Conservation (phyloP, 2,888 invertebrate genomes). For the Cephus pygmeus region DNA sequence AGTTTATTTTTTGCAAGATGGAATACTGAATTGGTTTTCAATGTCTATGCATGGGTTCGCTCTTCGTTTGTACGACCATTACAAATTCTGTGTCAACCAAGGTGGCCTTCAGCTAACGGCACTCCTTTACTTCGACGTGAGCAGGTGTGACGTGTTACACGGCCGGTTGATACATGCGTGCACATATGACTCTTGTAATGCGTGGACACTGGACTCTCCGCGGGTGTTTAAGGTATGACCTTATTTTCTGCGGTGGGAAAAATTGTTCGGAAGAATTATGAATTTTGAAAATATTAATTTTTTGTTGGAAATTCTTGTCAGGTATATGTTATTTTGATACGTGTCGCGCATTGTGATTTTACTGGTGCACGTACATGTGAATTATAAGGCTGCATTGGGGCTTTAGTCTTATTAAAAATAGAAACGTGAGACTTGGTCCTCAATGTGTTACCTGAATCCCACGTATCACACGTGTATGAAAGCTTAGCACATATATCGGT, state of each 20-base stretch:
- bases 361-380: not conserved
- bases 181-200: not conserved
- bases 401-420: not conserved
- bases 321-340: not conserved
- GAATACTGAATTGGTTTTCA: not conserved
- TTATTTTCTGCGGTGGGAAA: not conserved
- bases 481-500: not conserved
- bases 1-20: not conserved
- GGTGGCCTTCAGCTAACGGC: conserved; percentile 6
- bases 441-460: not conserved
- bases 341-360: not conserved
- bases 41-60: not conserved
- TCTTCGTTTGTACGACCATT: not conserved
- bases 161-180: not conserved
- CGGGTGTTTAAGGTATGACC: not conserved
- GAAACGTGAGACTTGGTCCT: not conserved
- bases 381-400: not conserved
- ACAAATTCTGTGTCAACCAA: conserved; percentile 4
- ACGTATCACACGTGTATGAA: not conserved
- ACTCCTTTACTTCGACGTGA: conserved; percentile 2
- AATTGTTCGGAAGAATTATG: not conserved
- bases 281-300: not conserved
- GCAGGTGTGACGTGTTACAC: conserved; percentile 4
- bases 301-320: not conserved
- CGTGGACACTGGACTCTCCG: not conserved